A percentile compares a stretch with the other conserved stretches of the same genome.
Evolutionary conservation across 2,888 invertebrate genomes (phyloP).

Genomic region (Caenorhabditis sulstoni): DNA sequence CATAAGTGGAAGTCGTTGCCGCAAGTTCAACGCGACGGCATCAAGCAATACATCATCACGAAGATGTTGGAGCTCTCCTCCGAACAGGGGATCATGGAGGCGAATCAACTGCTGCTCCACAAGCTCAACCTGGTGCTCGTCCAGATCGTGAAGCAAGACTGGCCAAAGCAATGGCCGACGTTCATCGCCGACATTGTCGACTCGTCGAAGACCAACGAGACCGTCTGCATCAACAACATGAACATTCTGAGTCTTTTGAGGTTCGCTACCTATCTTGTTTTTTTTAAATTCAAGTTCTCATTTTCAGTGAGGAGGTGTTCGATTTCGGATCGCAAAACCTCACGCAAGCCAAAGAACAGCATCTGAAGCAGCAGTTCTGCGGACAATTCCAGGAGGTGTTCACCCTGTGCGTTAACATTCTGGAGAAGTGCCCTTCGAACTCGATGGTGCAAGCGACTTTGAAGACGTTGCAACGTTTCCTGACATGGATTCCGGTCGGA

Average conservation of each 20-base stretch:
- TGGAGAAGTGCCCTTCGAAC: slow-evolving; percentile 97
- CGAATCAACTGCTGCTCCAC: slow-evolving; percentile 95
- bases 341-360: slow-evolving; percentile 98
- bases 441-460: slow-evolving; percentile 95
- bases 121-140: slow-evolving; percentile 99
- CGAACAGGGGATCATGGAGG: slow-evolving; percentile 90
- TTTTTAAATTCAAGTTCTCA: neutral
- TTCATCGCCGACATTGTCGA: slow-evolving; percentile 99
- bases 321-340: slow-evolving; percentile 98
- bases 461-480: slow-evolving; percentile 94
- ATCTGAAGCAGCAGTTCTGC: slow-evolving; percentile 99
- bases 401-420: slow-evolving; percentile 96
- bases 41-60: slow-evolving; percentile 98
- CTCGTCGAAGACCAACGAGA: slow-evolving; percentile 98
- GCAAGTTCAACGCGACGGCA: slow-evolving; percentile 98
- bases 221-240: slow-evolving; percentile 99
- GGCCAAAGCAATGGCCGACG: slow-evolving; percentile 99
- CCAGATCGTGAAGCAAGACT: slow-evolving; percentile 97
- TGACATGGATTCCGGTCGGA: slow-evolving; percentile 99
- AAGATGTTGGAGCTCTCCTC: slow-evolving; percentile 98
- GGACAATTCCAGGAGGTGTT: slow-evolving; percentile 98
- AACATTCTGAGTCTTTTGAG: slow-evolving; percentile 94
- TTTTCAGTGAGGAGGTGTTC: slow-evolving; percentile 93
- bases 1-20: slow-evolving; percentile 97
- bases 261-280: slow-evolving; percentile 72